Evolutionary conservation across 37 sponge, comb jelly and placozoan genomes (phyloP).

Genomic region (Halichondria panicea): DNA sequence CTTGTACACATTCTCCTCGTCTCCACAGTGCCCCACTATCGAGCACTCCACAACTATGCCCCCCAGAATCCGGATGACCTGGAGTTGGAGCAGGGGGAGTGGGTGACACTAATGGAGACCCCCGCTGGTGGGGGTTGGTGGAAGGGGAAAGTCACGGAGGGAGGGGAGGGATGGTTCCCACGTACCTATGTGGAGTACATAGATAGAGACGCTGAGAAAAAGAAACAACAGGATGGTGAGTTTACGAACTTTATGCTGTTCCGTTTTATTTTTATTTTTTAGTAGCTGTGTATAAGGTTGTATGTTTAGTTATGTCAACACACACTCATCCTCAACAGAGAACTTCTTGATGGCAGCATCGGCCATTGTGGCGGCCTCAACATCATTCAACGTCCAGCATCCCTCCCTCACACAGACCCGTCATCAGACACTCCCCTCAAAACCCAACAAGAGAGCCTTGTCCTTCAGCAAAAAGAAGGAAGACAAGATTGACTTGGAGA

Average conservation of each 20-base stretch:
- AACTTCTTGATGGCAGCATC: conserved; percentile 62
- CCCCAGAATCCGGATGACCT: conserved; percentile 63
- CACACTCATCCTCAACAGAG: conserved; percentile 13
- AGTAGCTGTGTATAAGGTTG: not conserved
- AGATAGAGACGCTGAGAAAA: conserved; percentile 43
- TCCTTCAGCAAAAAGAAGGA: conserved; percentile 38
- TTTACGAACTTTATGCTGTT: not conserved
- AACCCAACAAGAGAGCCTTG: not conserved
- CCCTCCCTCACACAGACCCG: conserved; percentile 8
- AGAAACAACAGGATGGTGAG: conserved; percentile 37
- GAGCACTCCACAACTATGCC: conserved; percentile 48
- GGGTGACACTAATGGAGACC: conserved; percentile 57
- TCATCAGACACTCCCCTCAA: not conserved
- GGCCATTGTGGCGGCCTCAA: conserved; percentile 63
- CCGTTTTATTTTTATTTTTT: not conserved
- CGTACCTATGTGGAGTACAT: conserved; percentile 32
- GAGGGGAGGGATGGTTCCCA: conserved; percentile 43
- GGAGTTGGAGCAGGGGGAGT: conserved; percentile 52
- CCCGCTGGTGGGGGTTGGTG: conserved; percentile 60
- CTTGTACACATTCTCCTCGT: not conserved
- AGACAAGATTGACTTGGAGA: no score
- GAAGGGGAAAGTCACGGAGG: conserved; percentile 13
- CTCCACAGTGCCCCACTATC: conserved; percentile 45
- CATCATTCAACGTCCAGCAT: conserved; percentile 31
- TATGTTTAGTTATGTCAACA: not conserved